Evolutionary conservation across 1,140 invertebrate genomes (phyloP).

Genomic region (Drosophila murphyi): DNA sequence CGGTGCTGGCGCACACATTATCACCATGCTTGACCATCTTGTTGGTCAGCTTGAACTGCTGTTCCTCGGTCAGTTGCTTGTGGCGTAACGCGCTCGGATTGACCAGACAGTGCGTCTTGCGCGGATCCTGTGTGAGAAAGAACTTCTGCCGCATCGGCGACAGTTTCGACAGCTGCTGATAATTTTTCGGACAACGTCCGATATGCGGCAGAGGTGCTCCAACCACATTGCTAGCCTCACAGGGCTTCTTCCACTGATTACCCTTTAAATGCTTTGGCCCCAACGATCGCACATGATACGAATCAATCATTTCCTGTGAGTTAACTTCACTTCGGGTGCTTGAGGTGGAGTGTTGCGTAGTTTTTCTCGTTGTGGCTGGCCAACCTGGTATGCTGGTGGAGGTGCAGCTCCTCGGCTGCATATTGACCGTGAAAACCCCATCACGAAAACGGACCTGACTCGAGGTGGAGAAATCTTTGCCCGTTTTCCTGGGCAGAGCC

Average conservation of each 20-base stretch:
- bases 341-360: not conserved
- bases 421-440: constrained; percentile 61
- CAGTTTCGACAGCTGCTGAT: constrained; percentile 64
- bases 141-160: constrained; percentile 69
- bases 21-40: constrained; percentile 75
- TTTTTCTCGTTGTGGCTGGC: not conserved
- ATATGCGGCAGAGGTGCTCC: constrained; percentile 58
- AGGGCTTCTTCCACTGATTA: constrained; percentile 64
- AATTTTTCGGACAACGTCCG: constrained; percentile 65
- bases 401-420: constrained; percentile 38
- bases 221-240: constrained; percentile 61
- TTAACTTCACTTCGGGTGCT: not conserved
- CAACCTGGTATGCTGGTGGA: constrained; percentile 1
- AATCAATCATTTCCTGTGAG: constrained; percentile 66
- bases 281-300: constrained; percentile 43
- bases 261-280: constrained; percentile 44
- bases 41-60: constrained; percentile 59
- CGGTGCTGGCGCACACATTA: constrained; percentile 66
- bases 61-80: constrained; percentile 48
- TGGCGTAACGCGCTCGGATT: constrained; percentile 68
- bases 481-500: constrained; percentile 16
- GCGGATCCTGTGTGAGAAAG: constrained; percentile 79
- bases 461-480: constrained; percentile 43
- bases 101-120: constrained; percentile 61
- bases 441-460: constrained; percentile 61